Evolutionary conservation across 1,140 invertebrate genomes (phyloP).

Genomic region (Calliopsis andreniformis): DNA sequence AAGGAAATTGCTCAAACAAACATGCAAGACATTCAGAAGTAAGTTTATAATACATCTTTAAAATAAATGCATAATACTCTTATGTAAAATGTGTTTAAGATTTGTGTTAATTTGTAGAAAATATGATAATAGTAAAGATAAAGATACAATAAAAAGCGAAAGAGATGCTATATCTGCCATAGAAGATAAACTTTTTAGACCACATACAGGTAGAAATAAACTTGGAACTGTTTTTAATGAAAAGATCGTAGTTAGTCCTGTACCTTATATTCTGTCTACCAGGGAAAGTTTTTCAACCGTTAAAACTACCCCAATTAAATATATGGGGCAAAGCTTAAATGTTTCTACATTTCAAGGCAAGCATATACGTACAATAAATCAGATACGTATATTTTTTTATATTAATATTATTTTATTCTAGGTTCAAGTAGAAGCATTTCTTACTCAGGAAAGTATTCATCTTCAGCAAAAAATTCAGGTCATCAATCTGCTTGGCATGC

Average conservation of each 20-base stretch:
- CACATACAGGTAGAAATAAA: conserved; percentile 67
- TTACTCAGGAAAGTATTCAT: conserved; percentile 59
- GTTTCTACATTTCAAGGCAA: conserved; percentile 67
- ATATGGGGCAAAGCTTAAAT: conserved; percentile 68
- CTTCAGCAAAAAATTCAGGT: conserved; percentile 56
- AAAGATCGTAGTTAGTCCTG: conserved; percentile 78
- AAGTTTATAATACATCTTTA: neutral
- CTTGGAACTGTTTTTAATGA: conserved; percentile 78
- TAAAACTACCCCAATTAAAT: conserved; percentile 73
- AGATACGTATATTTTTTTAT: conserved; percentile 2
- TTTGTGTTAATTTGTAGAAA: conserved; percentile 46
- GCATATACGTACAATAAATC: neutral
- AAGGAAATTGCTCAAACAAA: conserved; percentile 18
- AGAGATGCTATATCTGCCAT: neutral
- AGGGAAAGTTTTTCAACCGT: conserved; percentile 78
- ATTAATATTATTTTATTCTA: conserved; percentile 45
- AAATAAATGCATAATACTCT: neutral
- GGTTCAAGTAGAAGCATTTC: conserved; percentile 61
- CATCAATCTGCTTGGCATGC: conserved; percentile 72
- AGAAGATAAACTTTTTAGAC: conserved; percentile 36
- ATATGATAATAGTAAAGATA: conserved; percentile 26
- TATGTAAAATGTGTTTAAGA: neutral
- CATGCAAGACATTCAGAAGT: conserved; percentile 40
- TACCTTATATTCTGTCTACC: conserved; percentile 76
- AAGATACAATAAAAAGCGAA: conserved; percentile 22